Conservation (phyloP, 2,888 invertebrate genomes). For the Gastracanthus pulcherrimus region DNA sequence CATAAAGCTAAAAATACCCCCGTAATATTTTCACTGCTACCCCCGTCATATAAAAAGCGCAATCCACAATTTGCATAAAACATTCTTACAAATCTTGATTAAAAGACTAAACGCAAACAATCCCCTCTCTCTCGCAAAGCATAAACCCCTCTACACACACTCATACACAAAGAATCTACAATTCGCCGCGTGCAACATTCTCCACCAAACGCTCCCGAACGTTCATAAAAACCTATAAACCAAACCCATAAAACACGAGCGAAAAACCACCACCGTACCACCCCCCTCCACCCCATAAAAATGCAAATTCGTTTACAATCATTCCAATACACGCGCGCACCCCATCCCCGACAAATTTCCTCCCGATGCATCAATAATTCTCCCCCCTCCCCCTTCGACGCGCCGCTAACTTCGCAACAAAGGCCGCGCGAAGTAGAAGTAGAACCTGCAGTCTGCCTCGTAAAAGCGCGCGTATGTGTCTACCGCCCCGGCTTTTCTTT, state of each 20-base stretch:
- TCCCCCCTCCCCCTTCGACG: too few relatives aligned
- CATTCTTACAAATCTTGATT: not conserved
- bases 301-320: not conserved
- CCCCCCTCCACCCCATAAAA: not conserved
- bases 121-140: too few relatives aligned
- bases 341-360: conserved; percentile 17
- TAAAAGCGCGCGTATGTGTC: conserved; percentile 16
- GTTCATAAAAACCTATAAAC: too few relatives aligned
- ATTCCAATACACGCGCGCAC: not conserved
- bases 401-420: too few relatives aligned
- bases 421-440: not conserved
- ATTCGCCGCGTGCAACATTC: too few relatives aligned
- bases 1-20: too few relatives aligned
- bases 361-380: conserved; percentile 27
- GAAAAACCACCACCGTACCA: not conserved
- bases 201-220: too few relatives aligned
- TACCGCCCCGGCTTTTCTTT: conserved; percentile 1
- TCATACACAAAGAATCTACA: not conserved
- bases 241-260: not conserved
- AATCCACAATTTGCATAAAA: conserved; percentile 7
- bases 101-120: not conserved
- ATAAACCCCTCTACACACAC: too few relatives aligned
- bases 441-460: not conserved
- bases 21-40: too few relatives aligned
- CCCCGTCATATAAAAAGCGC: not conserved